phyloP scores from a whole-genome alignment of 2,888 invertebrate genomes.

The Harmothoe impar region DNA sequence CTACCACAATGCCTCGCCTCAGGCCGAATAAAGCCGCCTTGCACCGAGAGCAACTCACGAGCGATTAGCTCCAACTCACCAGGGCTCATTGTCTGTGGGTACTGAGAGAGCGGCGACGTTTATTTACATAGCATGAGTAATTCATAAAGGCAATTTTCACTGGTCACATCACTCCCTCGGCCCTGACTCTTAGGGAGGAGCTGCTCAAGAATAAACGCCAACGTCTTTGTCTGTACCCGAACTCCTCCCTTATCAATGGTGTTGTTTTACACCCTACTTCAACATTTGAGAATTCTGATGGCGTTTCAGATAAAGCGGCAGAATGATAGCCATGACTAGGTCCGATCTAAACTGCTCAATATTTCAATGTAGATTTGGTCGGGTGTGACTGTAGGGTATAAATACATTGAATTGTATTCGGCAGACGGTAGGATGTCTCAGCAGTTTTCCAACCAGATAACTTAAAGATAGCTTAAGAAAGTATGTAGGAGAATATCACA shows the following conservation, averaged over 20 bases:
- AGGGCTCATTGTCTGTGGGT: slow-evolving; percentile 2
- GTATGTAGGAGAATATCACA: too few species aligned
- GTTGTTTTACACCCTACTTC: background rate
- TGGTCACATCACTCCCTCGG: background rate
- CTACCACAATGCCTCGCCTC: slow-evolving; percentile 18
- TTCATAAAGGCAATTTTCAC: slow-evolving; percentile 58
- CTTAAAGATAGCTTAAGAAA: too few species aligned
- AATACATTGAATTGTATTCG: too few species aligned
- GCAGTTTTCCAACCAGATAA: too few species aligned
- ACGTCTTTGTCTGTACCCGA: background rate
- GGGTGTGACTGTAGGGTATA: too few species aligned
- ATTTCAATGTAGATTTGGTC: too few species aligned
- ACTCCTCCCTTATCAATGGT: background rate
- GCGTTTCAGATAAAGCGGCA: background rate
- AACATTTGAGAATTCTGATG: slow-evolving; percentile 19
- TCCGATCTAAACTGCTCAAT: too few species aligned
- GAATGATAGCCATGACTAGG: too few species aligned
- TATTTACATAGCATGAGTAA: slow-evolving; percentile 56
- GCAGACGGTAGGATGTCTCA: too few species aligned
- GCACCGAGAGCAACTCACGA: background rate
- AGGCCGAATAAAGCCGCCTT: background rate
- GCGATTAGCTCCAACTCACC: slow-evolving; percentile 26
- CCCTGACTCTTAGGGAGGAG: background rate
- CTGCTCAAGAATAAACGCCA: background rate
- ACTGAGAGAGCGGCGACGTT: background rate